phyloP scores from a whole-genome alignment of 2,888 invertebrate species.

The Ochropleura leucogaster region DNA sequence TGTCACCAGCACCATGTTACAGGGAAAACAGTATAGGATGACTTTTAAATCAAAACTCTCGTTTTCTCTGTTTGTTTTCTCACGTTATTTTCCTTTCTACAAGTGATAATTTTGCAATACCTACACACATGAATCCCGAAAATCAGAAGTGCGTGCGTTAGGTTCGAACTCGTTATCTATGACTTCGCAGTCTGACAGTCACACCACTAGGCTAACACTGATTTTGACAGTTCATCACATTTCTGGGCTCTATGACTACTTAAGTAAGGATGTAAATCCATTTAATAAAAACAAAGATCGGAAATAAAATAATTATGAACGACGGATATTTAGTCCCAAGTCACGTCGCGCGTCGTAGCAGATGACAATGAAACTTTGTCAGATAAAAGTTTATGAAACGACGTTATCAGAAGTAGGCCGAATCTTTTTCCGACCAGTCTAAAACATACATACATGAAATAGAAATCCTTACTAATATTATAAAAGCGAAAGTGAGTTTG shows the following conservation, averaged over 20 bases:
- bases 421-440: neutral
- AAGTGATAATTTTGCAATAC: too few species aligned
- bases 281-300: neutral
- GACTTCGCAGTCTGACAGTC: too few species aligned
- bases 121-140: too few species aligned
- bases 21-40: too few species aligned
- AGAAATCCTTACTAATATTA: too few species aligned
- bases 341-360: slow-evolving; percentile 44
- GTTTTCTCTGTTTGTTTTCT: too few species aligned
- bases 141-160: too few species aligned
- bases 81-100: too few species aligned
- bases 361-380: slow-evolving; percentile 48
- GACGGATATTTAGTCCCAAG: neutral
- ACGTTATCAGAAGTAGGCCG: neutral
- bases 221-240: neutral
- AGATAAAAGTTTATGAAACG: slow-evolving; percentile 34
- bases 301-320: slow-evolving; percentile 6
- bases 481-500: too few species aligned
- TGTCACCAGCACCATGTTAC: too few species aligned
- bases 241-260: neutral
- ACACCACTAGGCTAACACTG: neutral
- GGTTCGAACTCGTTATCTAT: too few species aligned
- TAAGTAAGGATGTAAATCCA: neutral
- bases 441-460: neutral
- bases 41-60: too few species aligned